Percentiles rank a stretch among this genome's conserved stretches.
phyloP scores from a whole-genome alignment of 1,140 invertebrate genomes.

The Aphelenchoides besseyi region DNA sequence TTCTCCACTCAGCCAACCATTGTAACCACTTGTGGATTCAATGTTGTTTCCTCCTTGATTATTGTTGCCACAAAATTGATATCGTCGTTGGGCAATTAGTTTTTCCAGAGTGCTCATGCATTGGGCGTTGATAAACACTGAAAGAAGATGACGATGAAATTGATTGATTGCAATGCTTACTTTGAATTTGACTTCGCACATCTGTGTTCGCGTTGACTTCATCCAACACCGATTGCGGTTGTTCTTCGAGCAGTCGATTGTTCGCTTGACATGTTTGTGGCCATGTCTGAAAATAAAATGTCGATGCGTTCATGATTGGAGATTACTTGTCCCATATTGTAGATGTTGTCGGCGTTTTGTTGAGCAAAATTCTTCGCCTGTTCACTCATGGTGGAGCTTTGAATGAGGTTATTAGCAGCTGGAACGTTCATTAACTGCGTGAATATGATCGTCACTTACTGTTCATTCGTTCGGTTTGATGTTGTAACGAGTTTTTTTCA shows the following conservation, averaged over 20 bases:
- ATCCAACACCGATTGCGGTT: not conserved
- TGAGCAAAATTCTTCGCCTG: not conserved
- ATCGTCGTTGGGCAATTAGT: not conserved
- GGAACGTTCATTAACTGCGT: not conserved
- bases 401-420: not conserved
- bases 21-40: too few species aligned
- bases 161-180: not conserved
- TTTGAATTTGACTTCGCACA: not conserved
- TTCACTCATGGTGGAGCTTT: not conserved
- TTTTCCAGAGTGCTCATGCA: not conserved
- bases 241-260: not conserved
- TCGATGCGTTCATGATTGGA: too few species aligned
- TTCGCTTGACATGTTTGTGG: not conserved
- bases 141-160: not conserved
- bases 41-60: too few species aligned
- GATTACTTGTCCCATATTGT: not conserved
- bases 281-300: too few species aligned
- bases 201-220: not conserved
- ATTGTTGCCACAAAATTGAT: not conserved
- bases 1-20: too few species aligned
- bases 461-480: not conserved
- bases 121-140: not conserved
- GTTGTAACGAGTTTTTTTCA: not conserved
- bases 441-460: not conserved
- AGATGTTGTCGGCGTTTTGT: not conserved